phyloP scores from a whole-genome alignment of 2,797 vertebrate species.

The Aselliscus stoliczkanus region DNA sequence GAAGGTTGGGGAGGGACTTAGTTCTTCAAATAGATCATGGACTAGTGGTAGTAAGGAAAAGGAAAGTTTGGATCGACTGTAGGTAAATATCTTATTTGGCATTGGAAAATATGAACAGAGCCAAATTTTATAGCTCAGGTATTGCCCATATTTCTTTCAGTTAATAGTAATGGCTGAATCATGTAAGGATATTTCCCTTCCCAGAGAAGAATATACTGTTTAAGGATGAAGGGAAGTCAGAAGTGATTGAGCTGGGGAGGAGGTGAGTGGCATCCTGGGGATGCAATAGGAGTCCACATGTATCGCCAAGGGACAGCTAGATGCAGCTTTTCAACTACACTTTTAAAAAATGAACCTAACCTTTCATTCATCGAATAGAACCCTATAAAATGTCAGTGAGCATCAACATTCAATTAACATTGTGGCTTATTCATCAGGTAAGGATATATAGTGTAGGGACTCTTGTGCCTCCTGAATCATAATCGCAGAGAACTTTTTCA shows the following conservation, averaged over 20 bases:
- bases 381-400: conserved; percentile 53
- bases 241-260: no score
- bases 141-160: not conserved
- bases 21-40: not conserved
- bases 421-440: not conserved
- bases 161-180: not conserved
- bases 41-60: not conserved
- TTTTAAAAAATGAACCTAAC: conserved; percentile 47
- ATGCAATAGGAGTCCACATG: not conserved
- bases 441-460: not conserved
- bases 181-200: not conserved
- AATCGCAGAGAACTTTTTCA: not conserved
- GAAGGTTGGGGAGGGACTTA: not conserved
- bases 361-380: conserved; percentile 2
- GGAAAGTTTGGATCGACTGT: not conserved
- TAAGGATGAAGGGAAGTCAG: not conserved
- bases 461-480: not conserved
- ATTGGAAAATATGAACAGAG: not conserved
- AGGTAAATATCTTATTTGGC: not conserved
- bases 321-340: not conserved
- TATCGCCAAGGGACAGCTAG: not conserved
- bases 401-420: conserved; percentile 53
- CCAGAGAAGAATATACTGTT: not conserved
- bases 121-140: not conserved
- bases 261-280: not conserved